These are phyloP conservation scores for Calycopis cecrops DNA, from an alignment of 1,140 invertebrate genomes.

Conservation along the genomic window DNA sequence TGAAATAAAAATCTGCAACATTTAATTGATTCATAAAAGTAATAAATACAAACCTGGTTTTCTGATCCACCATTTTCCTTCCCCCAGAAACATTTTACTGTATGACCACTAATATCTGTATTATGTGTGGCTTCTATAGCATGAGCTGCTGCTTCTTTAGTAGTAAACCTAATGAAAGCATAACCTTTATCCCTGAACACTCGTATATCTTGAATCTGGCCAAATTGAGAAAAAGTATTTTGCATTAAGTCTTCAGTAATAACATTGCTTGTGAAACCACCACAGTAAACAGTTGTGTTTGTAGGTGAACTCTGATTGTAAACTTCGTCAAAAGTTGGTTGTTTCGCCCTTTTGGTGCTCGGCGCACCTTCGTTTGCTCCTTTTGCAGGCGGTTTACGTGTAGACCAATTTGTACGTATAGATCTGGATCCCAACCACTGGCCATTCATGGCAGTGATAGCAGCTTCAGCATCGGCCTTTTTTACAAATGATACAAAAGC, in stretches of 20 bases:
- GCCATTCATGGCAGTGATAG: constrained; percentile 98
- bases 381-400: constrained; percentile 93
- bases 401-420: constrained; percentile 99
- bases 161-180: constrained; percentile 98
- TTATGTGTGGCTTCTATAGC: constrained; percentile 98
- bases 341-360: constrained; percentile 75
- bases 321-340: constrained; percentile 83
- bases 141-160: constrained; percentile 96
- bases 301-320: constrained; percentile 98
- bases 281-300: constrained; percentile 99
- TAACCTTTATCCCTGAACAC: constrained; percentile 99
- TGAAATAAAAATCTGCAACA: no score
- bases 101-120: constrained; percentile 95
- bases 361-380: constrained; percentile 73
- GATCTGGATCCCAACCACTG: constrained; percentile 98
- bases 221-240: constrained; percentile 95
- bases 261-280: constrained; percentile 93
- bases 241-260: constrained; percentile 97
- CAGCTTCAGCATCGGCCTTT: constrained; percentile 98
- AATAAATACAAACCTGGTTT: constrained; percentile 50
- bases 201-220: constrained; percentile 96
- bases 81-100: constrained; percentile 99
- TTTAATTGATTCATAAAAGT: not conserved
- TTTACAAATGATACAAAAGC: constrained; percentile 99
- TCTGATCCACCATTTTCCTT: constrained; percentile 83